A percentile compares a stretch with the other conserved stretches of the same genome.
Evolutionary conservation across 2,888 invertebrate species (phyloP).

Genomic region (Dromius quadrimaculatus): DNA sequence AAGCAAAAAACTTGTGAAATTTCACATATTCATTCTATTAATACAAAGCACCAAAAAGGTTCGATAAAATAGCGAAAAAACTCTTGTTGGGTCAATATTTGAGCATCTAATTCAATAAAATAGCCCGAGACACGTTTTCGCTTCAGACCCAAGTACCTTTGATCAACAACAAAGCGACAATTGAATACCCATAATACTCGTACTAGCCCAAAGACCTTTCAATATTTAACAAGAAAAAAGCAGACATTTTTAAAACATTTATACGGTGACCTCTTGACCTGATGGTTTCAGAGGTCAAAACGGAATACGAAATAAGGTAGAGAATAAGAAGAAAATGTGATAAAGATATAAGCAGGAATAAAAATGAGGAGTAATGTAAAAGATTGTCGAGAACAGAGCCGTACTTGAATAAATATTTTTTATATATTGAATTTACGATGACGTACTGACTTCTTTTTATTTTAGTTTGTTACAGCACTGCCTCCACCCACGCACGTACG

Average conservation of each 20-base stretch:
- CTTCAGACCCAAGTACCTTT: not conserved
- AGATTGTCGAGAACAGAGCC: not conserved
- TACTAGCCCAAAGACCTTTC: not conserved
- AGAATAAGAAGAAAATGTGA: not conserved
- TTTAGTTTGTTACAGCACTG: too few species aligned
- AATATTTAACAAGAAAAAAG: not conserved
- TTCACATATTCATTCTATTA: too few species aligned
- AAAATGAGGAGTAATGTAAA: not conserved
- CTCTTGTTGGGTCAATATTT: too few species aligned
- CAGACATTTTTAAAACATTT: constrained; percentile 5
- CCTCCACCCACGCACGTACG: too few species aligned
- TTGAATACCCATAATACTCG: not conserved
- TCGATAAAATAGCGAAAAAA: too few species aligned
- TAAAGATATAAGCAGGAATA: not conserved
- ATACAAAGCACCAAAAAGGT: too few species aligned
- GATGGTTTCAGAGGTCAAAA: not conserved
- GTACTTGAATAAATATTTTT: too few species aligned
- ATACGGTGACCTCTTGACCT: not conserved
- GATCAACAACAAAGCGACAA: not conserved
- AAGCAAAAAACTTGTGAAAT: too few species aligned
- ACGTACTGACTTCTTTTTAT: too few species aligned
- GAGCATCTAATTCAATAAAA: not conserved
- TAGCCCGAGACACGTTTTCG: not conserved
- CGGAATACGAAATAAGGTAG: not conserved
- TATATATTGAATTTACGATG: too few species aligned